phyloP scores from a whole-genome alignment of 1,140 invertebrate genomes.

The Camponotus vicinus region DNA sequence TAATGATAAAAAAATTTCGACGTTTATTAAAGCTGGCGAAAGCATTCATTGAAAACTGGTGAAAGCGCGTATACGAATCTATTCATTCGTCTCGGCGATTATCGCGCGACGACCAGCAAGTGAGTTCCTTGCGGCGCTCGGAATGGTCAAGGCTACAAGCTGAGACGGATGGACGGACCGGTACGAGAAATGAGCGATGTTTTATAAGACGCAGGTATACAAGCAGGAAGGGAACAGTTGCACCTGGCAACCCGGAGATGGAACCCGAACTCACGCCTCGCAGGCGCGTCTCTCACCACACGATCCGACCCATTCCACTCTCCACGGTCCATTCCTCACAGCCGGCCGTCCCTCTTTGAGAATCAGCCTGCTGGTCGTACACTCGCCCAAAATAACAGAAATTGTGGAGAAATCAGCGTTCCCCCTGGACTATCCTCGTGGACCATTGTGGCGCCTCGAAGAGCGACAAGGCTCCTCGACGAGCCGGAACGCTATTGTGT shows the following conservation, averaged over 20 bases:
- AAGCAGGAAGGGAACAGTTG: slow-evolving; percentile 47
- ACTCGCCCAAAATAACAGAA: slow-evolving; percentile 63
- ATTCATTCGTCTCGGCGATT: slow-evolving; percentile 28
- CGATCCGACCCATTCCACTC: not conserved
- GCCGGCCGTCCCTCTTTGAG: slow-evolving; percentile 39
- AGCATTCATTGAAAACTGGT: slow-evolving; percentile 22
- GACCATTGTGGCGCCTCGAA: slow-evolving; percentile 34
- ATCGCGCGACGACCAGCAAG: slow-evolving; percentile 31
- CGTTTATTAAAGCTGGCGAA: not conserved
- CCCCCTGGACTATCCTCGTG: not conserved
- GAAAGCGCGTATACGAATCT: slow-evolving; percentile 14
- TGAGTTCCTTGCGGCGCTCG: not conserved
- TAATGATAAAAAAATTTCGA: not conserved
- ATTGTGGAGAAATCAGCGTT: slow-evolving; percentile 63
- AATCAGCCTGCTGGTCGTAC: slow-evolving; percentile 27
- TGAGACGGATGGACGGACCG: not conserved
- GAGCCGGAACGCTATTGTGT: slow-evolving; percentile 58
- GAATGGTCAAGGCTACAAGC: slow-evolving; percentile 42
- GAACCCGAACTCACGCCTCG: slow-evolving; percentile 67
- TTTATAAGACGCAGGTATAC: slow-evolving; percentile 61
- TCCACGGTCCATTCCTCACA: slow-evolving; percentile 59
- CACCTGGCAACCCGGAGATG: slow-evolving; percentile 61
- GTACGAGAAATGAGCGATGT: slow-evolving; percentile 55
- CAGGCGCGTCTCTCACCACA: slow-evolving; percentile 24
- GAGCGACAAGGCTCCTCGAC: not conserved